These are phyloP conservation scores for Notamacropus eugenii DNA, from an alignment of 2,797 vertebrate species.

Conservation along the genomic window DNA sequence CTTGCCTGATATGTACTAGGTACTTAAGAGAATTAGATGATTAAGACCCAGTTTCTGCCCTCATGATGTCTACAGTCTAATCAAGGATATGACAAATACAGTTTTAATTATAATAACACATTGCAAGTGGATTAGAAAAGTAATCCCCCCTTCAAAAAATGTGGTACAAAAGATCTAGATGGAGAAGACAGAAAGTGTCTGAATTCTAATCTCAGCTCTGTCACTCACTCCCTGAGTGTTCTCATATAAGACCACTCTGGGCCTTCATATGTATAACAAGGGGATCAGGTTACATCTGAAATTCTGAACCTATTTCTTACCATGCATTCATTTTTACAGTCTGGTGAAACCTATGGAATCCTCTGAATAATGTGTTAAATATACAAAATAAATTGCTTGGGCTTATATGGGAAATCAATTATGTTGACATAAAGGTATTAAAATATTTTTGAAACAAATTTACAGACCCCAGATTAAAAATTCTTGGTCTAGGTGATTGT, in stretches of 20 bases:
- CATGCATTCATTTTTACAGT: neutral
- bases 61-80: neutral
- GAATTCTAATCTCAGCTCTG: neutral
- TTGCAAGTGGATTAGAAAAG: neutral
- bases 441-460: neutral
- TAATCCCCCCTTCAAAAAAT: neutral
- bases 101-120: neutral
- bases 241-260: neutral
- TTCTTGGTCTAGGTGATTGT: neutral
- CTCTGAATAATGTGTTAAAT: no score
- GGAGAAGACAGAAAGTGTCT: neutral
- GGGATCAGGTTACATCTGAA: neutral
- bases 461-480: neutral
- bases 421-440: neutral
- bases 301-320: neutral
- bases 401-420: neutral
- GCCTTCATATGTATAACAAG: neutral
- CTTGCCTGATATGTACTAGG: neutral
- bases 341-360: neutral
- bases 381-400: neutral
- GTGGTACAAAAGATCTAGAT: neutral
- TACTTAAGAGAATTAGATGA: neutral
- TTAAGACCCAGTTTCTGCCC: neutral
- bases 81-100: neutral
- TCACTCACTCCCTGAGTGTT: neutral